Evolutionary conservation across 2,797 vertebrate genomes (phyloP).

Genomic region (Caiman crocodilus): DNA sequence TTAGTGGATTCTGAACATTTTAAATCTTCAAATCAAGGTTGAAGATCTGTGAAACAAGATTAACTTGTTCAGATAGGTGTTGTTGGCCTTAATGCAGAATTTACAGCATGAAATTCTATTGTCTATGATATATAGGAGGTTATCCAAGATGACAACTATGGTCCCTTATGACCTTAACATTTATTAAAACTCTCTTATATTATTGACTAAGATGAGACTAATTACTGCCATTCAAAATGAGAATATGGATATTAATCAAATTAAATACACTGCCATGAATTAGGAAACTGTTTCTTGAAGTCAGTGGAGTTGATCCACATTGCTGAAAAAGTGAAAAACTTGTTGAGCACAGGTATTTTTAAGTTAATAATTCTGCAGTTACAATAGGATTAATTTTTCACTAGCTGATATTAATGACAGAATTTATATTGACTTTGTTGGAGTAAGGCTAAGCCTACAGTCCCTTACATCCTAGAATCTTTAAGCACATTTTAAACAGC

Average conservation of each 20-base stretch:
- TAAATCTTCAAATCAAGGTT: background rate
- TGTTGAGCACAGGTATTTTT: background rate
- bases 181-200: background rate
- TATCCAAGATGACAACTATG: background rate
- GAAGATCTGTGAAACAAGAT: background rate
- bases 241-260: background rate
- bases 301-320: no score
- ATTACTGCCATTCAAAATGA: background rate
- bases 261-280: background rate
- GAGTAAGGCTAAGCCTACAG: no score
- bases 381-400: background rate
- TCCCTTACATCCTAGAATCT: no score
- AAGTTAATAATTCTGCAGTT: background rate
- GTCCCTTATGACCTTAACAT: background rate
- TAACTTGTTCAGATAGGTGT: background rate
- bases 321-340: background rate
- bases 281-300: background rate
- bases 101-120: background rate
- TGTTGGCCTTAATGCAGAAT: background rate
- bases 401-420: background rate
- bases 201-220: background rate
- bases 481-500: no score
- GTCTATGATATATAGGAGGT: background rate
- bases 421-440: background rate
- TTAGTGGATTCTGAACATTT: background rate